These are phyloP conservation scores for Rhizoglyphus robini DNA, from an alignment of 1,140 invertebrate genomes.

Conservation along the genomic window DNA sequence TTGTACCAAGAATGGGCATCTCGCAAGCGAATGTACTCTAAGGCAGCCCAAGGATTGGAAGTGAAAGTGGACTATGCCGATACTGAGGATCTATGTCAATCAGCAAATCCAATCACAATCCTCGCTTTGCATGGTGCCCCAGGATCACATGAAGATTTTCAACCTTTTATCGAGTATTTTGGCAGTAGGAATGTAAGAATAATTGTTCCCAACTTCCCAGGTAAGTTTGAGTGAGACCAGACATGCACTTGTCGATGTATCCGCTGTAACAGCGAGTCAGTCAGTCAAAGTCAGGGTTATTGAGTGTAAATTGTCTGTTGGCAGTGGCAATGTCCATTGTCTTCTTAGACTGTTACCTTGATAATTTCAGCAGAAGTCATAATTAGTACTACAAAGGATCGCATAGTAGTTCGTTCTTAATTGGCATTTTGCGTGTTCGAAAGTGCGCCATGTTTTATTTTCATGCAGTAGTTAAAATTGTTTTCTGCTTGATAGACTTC, in stretches of 20 bases:
- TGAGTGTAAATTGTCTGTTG: no score
- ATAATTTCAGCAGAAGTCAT: no score
- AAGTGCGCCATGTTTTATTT: no score
- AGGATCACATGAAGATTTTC: conserved; percentile 24
- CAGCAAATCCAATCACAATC: not conserved
- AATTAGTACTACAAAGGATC: no score
- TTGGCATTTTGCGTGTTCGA: no score
- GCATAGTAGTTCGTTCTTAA: no score
- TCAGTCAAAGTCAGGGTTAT: no score
- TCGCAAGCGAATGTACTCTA: conserved; percentile 17
- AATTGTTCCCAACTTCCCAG: conserved; percentile 24
- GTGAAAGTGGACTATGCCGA: conserved; percentile 24
- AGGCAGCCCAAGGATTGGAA: conserved; percentile 13
- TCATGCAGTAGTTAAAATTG: not conserved
- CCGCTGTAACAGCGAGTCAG: no score
- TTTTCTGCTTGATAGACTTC: conserved; percentile 17
- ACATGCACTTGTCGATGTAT: not conserved
- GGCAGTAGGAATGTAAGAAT: conserved; percentile 18
- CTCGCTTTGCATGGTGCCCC: conserved; percentile 25
- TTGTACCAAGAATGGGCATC: conserved; percentile 23
- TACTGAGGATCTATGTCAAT: not conserved
- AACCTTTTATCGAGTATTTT: conserved; percentile 19
- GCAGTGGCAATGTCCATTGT: no score
- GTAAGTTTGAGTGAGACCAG: conserved; percentile 19
- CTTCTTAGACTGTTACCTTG: no score